phyloP scores from a whole-genome alignment of 2,113 vertebrate genomes.

The Thomomys bottae region DNA sequence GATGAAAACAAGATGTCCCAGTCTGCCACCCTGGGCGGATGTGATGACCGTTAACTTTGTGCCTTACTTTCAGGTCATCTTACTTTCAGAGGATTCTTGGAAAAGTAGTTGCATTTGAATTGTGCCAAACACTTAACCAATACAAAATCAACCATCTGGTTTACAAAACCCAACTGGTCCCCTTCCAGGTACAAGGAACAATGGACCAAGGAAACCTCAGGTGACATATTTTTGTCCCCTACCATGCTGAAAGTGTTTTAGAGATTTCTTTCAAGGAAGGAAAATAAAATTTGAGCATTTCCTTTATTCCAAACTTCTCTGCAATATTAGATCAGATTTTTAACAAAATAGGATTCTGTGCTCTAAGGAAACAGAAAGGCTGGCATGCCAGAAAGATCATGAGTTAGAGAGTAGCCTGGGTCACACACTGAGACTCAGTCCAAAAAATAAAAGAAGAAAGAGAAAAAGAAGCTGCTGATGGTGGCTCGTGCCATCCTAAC shows the following conservation, averaged over 20 bases:
- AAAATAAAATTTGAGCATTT: neutral
- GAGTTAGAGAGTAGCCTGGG: neutral
- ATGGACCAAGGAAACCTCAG: no score
- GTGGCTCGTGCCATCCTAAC: no score
- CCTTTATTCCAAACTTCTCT: neutral
- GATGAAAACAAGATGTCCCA: neutral
- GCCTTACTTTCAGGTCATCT: neutral
- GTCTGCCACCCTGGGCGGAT: neutral
- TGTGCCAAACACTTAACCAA: neutral
- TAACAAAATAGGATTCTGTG: neutral
- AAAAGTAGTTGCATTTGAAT: neutral
- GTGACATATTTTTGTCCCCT: neutral
- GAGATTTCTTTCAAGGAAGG: neutral
- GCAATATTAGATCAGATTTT: neutral
- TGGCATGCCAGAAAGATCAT: neutral
- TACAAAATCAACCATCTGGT: neutral
- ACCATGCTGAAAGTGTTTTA: neutral
- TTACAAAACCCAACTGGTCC: conserved; percentile 1
- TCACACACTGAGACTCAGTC: neutral
- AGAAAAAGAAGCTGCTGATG: neutral
- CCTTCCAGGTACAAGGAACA: neutral
- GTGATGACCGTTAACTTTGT: neutral
- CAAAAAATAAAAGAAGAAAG: neutral
- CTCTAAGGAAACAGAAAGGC: neutral
- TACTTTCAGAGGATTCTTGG: no score